Evolutionary conservation across 2,888 invertebrate species (phyloP).

Genomic region (Criorhina ranunculi): DNA sequence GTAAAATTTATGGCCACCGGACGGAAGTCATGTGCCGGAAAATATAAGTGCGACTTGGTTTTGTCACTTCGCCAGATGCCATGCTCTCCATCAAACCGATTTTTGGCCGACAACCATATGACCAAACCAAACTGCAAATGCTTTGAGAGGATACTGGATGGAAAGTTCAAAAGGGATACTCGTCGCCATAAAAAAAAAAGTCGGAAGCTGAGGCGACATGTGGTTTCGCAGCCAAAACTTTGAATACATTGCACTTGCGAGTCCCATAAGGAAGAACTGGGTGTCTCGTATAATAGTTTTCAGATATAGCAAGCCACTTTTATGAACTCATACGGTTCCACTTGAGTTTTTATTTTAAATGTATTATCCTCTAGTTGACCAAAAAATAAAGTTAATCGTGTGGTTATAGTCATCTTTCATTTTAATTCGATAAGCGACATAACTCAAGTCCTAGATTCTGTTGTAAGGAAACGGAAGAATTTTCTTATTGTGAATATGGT

Average conservation of each 20-base stretch:
- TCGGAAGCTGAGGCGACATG: constrained; percentile 67
- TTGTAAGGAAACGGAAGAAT: too few species aligned
- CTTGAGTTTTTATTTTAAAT: constrained; percentile 25
- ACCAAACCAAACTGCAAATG: constrained; percentile 29
- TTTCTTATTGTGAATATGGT: too few species aligned
- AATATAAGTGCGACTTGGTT: constrained; percentile 69
- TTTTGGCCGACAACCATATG: constrained; percentile 59
- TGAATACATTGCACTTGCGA: constrained; percentile 57
- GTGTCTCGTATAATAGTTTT: constrained; percentile 10
- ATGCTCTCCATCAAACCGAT: constrained; percentile 61
- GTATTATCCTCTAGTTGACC: constrained; percentile 10
- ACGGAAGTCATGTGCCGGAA: constrained; percentile 73
- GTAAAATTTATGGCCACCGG: constrained; percentile 58
- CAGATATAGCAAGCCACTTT: constrained; percentile 21
- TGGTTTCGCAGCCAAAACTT: constrained; percentile 70
- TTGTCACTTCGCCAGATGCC: constrained; percentile 70
- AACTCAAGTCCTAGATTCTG: too few species aligned
- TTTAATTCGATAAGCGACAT: background rate
- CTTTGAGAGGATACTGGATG: constrained; percentile 23
- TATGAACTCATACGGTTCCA: constrained; percentile 12
- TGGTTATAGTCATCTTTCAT: constrained; percentile 14
- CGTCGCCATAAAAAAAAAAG: constrained; percentile 42
- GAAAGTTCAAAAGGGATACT: constrained; percentile 24
- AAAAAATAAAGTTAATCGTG: constrained; percentile 2
- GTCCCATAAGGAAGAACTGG: constrained; percentile 6